Evolutionary conservation across 1,140 invertebrate species (phyloP), one percentile per base, ranked within the genome.

Genomic region (Cepaea nemoralis): DNA sequence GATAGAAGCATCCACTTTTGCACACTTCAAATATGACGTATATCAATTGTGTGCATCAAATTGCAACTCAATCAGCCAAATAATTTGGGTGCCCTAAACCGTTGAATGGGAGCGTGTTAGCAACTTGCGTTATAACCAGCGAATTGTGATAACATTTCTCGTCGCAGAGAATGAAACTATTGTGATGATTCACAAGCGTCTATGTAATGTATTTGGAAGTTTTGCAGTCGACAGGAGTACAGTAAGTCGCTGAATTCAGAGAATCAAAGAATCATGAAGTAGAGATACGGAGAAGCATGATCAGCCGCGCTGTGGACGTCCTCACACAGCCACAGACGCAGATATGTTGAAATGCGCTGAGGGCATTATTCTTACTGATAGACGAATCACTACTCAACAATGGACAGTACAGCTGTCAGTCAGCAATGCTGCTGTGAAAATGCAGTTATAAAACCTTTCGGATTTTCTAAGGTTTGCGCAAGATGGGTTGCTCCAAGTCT

Each of bases 381-480:
- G n/a, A n/a, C n/a, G n/a, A n/a, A n/a, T n/a, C n/a, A n/a, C n/a
- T n/a, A n/a, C n/a, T n/a, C n/a, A n/a, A n/a, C n/a, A n/a, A n/a
- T 63, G 27, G n/a, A 27, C 59, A n/a, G 27, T 63, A 63, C n/a
- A 63, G 27, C 59, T 63, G 59, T 63, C 59, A 63, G 59, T 63
- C 59, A 31, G 59, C 59, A 31, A 14, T 63, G 59, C n/a, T 63
- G n/a, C n/a, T 31, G 59, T 63, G 59, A n/a, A 31, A 63, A 63
- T 63, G n/a, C 27, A 63, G 27, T 63, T 63, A 31, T 63, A 63
- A 27, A 63, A 63, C 10, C n/a, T 63, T 27, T 63, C 1, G 59
- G 27, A 63, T 63, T 63, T 63, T 63, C 59, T 63, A 63, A 27
- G 59, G 59, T 63, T 27, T 63, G 59, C 59, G 59, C 59, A 63